phyloP scores from a whole-genome alignment of 2,888 invertebrate genomes.

The Lepidocyrtoides sp. region DNA sequence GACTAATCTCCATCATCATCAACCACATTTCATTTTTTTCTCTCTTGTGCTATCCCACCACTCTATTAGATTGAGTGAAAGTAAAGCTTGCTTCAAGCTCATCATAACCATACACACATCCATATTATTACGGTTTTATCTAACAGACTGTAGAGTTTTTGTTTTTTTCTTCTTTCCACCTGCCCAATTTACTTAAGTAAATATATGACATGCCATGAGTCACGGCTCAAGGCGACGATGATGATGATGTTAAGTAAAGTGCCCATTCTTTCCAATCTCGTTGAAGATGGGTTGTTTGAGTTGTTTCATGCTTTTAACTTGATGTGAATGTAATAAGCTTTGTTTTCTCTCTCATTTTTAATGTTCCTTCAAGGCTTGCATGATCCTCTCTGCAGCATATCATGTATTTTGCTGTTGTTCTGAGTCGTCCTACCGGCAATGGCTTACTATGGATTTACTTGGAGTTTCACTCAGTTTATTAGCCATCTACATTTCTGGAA shows the following conservation, averaged over 20 bases:
- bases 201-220: not conserved
- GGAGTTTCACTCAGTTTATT: slow-evolving; percentile 97
- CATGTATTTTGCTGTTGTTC: slow-evolving; percentile 98
- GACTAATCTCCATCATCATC: not conserved
- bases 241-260: not conserved
- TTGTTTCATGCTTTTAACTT: not conserved
- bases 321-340: not conserved
- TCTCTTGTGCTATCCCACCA: not conserved
- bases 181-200: slow-evolving; percentile 27
- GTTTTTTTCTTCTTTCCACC: not conserved
- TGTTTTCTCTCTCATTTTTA: not conserved
- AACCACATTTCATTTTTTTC: not conserved
- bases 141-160: too few relatives aligned
- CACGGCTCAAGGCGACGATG: not conserved
- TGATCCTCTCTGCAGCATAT: slow-evolving; percentile 96
- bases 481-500: slow-evolving; percentile 97
- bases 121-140: not conserved
- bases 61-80: slow-evolving; percentile 29
- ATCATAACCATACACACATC: not conserved
- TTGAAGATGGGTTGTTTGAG: not conserved
- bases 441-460: slow-evolving; percentile 96
- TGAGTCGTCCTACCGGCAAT: slow-evolving; percentile 93
- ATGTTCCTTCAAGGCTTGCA: slow-evolving; percentile 92
- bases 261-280: too few relatives aligned
- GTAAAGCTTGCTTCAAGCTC: not conserved